Evolutionary conservation across 1,140 invertebrate species (phyloP), one percentile per base, ranked within the genome.

Genomic region (Rhagoletis pomonella): DNA sequence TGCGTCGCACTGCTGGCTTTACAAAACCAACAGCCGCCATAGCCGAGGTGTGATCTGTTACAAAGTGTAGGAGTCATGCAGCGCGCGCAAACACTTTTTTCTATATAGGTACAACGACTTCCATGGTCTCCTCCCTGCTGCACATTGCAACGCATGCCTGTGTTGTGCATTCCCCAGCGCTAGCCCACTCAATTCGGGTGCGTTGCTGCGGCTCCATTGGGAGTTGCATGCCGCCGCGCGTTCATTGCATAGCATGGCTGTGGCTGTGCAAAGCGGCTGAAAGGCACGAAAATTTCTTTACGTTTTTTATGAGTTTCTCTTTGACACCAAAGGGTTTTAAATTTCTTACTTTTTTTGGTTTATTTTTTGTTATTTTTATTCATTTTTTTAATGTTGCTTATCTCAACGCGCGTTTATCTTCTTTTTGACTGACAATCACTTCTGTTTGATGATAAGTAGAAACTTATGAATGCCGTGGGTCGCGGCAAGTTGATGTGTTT

Each of bases 371-470:
- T 42, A 17, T 67, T 6, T 55, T 50, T 55, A 17, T 7, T 81
- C 10, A 14, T 81, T 81, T 42, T 67, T 67, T 81, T 55, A 58
- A 4, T 55, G 47, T 47, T 47, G 73, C 73, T 81, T 81, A 81
- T 81, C 73, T 81, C 14, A 44, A 29, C 73, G 73, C 17, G n/a
- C 50, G 47, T 81, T 81, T 81, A 58, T 81, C 73, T n/a, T 47
- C 12, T 81, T 81, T 81, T 81, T 81, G 73, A 81, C 73, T 81
- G 73, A 81, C 73, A 81, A 81, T 81, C 73, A 81, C 73, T 81
- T 81, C 73, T 81, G 73, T 81, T 81, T 81, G 47, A 55, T 81
- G 73, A 81, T 81, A 55, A 81, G 73, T 4, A 81, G n/a, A 81
- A 12, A 55, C 47, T 19, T 81, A 29, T 19, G 47, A 19, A 50